A percentile compares a stretch with the other conserved stretches of the same genome.
These are phyloP conservation scores for Montifringilla adamsi DNA, from an alignment of 2,113 vertebrate species.

Conservation along the genomic window DNA sequence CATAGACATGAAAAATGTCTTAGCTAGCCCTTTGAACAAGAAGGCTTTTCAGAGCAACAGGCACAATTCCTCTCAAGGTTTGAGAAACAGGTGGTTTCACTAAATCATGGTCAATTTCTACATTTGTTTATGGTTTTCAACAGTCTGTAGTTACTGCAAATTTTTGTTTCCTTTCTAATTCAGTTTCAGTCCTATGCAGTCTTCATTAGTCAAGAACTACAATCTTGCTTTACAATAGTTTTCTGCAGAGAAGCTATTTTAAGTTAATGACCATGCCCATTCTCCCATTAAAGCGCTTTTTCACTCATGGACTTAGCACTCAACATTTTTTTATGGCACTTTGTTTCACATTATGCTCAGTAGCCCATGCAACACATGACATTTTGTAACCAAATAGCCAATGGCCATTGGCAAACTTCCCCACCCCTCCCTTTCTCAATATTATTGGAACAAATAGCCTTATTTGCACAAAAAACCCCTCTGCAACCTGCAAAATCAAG, in stretches of 20 bases:
- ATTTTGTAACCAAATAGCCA: conserved; percentile 62
- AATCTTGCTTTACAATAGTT: neutral
- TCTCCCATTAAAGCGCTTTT: conserved; percentile 69
- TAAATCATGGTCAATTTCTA: neutral
- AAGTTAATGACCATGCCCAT: conserved; percentile 67
- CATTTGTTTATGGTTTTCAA: neutral
- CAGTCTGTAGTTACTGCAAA: neutral
- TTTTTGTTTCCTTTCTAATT: neutral
- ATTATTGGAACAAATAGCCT: conserved; percentile 16
- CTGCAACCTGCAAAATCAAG: conserved; percentile 1
- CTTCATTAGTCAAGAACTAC: conserved; percentile 41
- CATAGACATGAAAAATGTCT: neutral
- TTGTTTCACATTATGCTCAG: conserved; percentile 78
- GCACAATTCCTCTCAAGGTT: neutral
- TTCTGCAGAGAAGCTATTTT: conserved; percentile 59
- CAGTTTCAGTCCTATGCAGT: neutral
- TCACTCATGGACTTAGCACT: conserved; percentile 69
- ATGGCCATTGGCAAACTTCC: neutral
- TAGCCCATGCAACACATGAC: conserved; percentile 67
- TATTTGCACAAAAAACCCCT: neutral
- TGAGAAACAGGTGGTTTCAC: neutral
- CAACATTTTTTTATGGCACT: conserved; percentile 70
- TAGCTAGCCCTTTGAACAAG: neutral
- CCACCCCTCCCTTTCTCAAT: neutral
- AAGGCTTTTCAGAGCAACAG: neutral